Evolutionary conservation across 2,888 invertebrate species (phyloP).

Genomic region (Euplexia lucipara): DNA sequence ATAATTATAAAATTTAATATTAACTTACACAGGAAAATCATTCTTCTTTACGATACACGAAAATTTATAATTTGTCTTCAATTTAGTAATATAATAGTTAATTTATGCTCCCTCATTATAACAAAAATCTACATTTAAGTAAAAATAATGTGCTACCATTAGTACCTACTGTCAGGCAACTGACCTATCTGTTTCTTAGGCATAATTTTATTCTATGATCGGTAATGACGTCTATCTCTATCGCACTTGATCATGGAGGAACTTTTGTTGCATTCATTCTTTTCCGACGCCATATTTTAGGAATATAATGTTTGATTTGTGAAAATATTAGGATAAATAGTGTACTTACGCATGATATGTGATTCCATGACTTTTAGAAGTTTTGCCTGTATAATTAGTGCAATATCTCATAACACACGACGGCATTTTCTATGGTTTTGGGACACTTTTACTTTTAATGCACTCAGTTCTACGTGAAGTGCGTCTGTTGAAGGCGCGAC

Average conservation of each 20-base stretch:
- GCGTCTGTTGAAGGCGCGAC: constrained; percentile 1
- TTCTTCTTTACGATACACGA: not conserved
- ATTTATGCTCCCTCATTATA: too few relatives aligned
- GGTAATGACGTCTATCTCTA: constrained; percentile 8
- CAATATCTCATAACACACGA: constrained; percentile 9
- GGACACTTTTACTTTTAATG: constrained; percentile 2
- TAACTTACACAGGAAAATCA: not conserved
- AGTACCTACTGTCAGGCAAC: constrained; percentile 1
- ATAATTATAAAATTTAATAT: constrained; percentile 1
- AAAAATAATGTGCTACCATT: constrained; percentile 7
- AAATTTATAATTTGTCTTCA: too few relatives aligned
- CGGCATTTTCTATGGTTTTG: constrained; percentile 3
- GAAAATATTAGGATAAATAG: not conserved
- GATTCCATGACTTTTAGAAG: constrained; percentile 5
- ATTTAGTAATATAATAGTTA: too few relatives aligned
- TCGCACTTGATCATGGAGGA: too few relatives aligned
- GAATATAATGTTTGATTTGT: too few relatives aligned
- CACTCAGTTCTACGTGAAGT: not conserved
- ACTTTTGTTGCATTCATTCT: too few relatives aligned
- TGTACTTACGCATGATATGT: constrained; percentile 6
- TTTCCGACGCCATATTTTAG: too few relatives aligned
- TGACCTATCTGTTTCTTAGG: constrained; percentile 4
- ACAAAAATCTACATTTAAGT: too few relatives aligned
- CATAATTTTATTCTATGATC: constrained; percentile 8
- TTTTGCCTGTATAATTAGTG: constrained; percentile 1